phyloP scores from a whole-genome alignment of 92 coral and sea anemone species.

The Epizoanthus fatuus region DNA sequence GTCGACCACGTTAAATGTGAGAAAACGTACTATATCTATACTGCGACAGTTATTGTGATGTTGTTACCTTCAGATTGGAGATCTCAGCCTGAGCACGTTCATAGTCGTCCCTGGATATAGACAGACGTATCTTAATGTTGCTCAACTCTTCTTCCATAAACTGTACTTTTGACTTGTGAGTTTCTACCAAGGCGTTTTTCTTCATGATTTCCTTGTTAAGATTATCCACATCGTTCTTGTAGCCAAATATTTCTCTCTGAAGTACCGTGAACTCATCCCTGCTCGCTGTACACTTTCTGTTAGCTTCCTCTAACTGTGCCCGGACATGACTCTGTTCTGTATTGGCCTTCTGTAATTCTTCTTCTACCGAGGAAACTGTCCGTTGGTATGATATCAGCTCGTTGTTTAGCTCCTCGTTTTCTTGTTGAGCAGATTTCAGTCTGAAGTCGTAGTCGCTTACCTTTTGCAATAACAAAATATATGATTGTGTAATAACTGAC shows the following conservation, averaged over 20 bases:
- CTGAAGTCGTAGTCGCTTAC: conserved; percentile 50
- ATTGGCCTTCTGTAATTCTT: conserved; percentile 34
- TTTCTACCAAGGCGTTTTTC: conserved; percentile 34
- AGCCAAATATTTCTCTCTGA: conserved; percentile 45
- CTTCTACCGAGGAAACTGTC: conserved; percentile 56
- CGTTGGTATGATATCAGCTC: conserved; percentile 47
- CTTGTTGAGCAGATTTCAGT: conserved; percentile 55
- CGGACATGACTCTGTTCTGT: conserved; percentile 43
- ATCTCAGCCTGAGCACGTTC: conserved; percentile 45
- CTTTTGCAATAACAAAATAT: neutral
- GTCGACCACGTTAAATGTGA: neutral
- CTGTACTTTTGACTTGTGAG: conserved; percentile 28
- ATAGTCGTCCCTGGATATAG: conserved; percentile 34
- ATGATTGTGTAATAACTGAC: neutral
- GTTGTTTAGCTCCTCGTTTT: conserved; percentile 59
- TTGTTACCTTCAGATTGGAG: conserved; percentile 14
- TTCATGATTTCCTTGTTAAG: conserved; percentile 57
- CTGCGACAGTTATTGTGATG: neutral
- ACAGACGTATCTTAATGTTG: conserved; percentile 37
- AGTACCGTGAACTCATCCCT: conserved; percentile 52
- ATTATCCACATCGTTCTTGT: conserved; percentile 27
- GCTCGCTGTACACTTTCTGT: conserved; percentile 26
- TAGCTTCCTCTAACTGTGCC: conserved; percentile 56
- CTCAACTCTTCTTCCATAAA: conserved; percentile 54
- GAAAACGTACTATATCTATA: neutral